Percentiles rank a stretch among this genome's conserved stretches.
Conservation (phyloP, 1,140 invertebrate genomes). For the Bombus waltoni region DNA sequence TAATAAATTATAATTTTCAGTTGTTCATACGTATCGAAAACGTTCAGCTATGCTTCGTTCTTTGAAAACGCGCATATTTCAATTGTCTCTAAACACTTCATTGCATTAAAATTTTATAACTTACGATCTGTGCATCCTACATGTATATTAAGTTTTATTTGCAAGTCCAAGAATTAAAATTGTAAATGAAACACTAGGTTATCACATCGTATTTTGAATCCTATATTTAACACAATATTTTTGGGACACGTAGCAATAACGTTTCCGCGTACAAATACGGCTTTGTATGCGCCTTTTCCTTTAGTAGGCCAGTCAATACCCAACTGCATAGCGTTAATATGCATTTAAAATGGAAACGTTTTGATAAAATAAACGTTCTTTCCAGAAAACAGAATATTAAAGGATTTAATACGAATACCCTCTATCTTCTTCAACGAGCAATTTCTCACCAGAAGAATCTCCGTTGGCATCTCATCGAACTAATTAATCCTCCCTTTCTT, state of each 20-base stretch:
- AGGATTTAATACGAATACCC: neutral
- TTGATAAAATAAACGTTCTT: neutral
- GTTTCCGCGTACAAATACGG: no score
- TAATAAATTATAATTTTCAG: neutral
- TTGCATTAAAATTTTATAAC: neutral
- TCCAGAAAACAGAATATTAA: neutral
- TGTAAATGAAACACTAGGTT: neutral
- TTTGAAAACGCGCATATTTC: neutral
- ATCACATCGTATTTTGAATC: no score
- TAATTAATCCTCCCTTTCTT: neutral
- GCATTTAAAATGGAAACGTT: neutral
- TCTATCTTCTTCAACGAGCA: neutral
- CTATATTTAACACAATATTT: no score
- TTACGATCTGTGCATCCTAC: neutral
- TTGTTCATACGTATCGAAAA: neutral
- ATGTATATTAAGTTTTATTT: neutral
- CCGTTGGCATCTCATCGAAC: neutral
- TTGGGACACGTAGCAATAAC: no score
- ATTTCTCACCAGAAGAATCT: slow-evolving; percentile 3
- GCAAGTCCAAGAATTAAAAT: neutral
- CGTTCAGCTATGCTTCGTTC: neutral
- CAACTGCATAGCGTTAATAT: no score
- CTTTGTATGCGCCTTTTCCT: no score
- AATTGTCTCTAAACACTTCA: neutral
- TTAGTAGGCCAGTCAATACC: no score